phyloP scores from a whole-genome alignment of 2,888 invertebrate genomes.

The Drosophila kuntzei region DNA sequence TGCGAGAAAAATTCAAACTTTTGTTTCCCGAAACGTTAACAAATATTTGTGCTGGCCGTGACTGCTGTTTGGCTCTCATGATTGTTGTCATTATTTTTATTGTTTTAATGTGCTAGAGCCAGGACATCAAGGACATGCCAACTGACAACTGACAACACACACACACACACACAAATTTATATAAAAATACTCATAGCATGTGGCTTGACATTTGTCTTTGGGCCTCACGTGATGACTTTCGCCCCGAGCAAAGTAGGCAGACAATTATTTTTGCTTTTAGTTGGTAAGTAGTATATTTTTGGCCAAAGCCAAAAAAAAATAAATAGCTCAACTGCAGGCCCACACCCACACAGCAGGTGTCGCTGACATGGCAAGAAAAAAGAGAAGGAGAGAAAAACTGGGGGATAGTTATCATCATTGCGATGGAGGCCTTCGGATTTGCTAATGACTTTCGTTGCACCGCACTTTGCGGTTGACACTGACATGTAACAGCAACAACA shows the following conservation, averaged over 20 bases:
- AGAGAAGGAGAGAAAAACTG: neutral
- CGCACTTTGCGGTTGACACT: constrained; percentile 63
- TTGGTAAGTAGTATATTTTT: constrained; percentile 41
- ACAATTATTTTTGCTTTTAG: constrained; percentile 53
- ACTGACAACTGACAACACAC: constrained; percentile 24
- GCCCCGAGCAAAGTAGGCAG: constrained; percentile 36
- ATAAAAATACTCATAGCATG: constrained; percentile 8
- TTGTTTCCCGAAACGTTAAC: constrained; percentile 48
- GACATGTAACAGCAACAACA: constrained; percentile 41
- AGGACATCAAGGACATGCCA: constrained; percentile 38
- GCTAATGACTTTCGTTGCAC: constrained; percentile 58
- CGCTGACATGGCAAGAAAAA: constrained; percentile 44
- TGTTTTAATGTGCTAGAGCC: constrained; percentile 41
- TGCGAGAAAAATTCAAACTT: constrained; percentile 58
- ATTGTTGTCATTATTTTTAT: constrained; percentile 63
- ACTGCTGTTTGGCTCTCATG: constrained; percentile 40
- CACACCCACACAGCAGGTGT: constrained; percentile 57
- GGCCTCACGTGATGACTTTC: constrained; percentile 41
- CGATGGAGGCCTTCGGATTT: constrained; percentile 39
- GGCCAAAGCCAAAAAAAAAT: constrained; percentile 19
- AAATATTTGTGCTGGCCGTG: constrained; percentile 48
- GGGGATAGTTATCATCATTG: constrained; percentile 27
- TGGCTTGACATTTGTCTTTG: constrained; percentile 24
- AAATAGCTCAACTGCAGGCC: constrained; percentile 39
- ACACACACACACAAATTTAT: constrained; percentile 5